Conservation (phyloP, 2,888 invertebrate species). For the Caenorhabditis angaria region DNA sequence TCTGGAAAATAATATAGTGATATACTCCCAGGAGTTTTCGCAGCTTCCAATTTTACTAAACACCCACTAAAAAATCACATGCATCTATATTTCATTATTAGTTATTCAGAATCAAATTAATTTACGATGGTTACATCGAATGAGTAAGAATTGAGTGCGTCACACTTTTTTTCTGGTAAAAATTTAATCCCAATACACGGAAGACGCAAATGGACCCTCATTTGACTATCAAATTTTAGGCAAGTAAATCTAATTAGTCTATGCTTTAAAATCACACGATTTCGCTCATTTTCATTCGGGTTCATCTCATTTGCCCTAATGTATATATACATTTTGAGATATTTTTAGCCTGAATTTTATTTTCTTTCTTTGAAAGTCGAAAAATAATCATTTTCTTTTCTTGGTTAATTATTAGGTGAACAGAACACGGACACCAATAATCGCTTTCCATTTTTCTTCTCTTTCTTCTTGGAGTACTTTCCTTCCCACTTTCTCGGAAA, state of each 20-base stretch:
- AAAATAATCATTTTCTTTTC: neutral
- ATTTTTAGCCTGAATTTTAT: too few species aligned
- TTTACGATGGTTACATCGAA: neutral
- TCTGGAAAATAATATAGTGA: too few species aligned
- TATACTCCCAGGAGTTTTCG: too few species aligned
- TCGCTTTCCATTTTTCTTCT: neutral
- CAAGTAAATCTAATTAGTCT: neutral
- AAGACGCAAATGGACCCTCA: slow-evolving; percentile 1
- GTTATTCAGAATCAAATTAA: too few species aligned
- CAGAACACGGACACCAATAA: neutral
- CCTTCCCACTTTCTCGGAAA: too few species aligned
- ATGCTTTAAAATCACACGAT: neutral
- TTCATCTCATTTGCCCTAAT: too few species aligned
- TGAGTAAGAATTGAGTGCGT: neutral
- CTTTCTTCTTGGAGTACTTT: neutral
- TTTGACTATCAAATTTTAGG: neutral
- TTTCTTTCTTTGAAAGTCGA: too few species aligned
- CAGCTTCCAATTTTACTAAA: too few species aligned
- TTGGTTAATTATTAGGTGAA: neutral
- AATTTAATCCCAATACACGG: neutral
- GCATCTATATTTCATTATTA: too few species aligned
- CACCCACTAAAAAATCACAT: too few species aligned
- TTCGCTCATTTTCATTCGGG: neutral
- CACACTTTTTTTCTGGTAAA: neutral
- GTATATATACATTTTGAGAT: neutral